These are phyloP conservation scores for Netelia melanura DNA, from an alignment of 2,888 invertebrate species.

Conservation along the genomic window DNA sequence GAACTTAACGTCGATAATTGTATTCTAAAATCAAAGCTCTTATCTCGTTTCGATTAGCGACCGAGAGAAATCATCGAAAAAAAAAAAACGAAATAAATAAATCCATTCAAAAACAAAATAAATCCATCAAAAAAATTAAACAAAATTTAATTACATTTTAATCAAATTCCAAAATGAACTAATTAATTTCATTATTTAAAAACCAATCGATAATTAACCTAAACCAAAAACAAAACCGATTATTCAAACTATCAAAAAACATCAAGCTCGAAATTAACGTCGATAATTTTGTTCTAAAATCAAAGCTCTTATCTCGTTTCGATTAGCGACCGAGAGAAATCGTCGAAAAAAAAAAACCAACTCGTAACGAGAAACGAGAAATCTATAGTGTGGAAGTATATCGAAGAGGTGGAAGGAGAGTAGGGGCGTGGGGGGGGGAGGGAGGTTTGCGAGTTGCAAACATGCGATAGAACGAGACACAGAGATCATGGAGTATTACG, in stretches of 20 bases:
- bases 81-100: not conserved
- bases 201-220: not conserved
- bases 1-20: not conserved
- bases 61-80: not conserved
- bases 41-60: not conserved
- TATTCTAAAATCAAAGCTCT: not conserved
- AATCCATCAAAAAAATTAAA: too few species aligned
- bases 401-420: too few species aligned
- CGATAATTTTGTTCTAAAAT: not conserved
- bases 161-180: too few species aligned
- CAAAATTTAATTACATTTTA: too few species aligned
- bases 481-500: constrained; percentile 5
- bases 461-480: not conserved
- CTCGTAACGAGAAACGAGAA: too few species aligned
- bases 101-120: too few species aligned
- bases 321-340: not conserved
- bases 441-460: not conserved
- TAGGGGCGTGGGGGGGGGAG: not conserved
- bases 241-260: not conserved
- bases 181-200: not conserved
- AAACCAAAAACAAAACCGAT: not conserved
- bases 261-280: not conserved
- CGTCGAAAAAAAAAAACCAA: not conserved
- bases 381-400: too few species aligned
- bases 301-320: not conserved